Percentiles rank a stretch among this genome's conserved stretches.
phyloP scores from a whole-genome alignment of 2,888 invertebrate species.

The Cylindroiulus punctatus region DNA sequence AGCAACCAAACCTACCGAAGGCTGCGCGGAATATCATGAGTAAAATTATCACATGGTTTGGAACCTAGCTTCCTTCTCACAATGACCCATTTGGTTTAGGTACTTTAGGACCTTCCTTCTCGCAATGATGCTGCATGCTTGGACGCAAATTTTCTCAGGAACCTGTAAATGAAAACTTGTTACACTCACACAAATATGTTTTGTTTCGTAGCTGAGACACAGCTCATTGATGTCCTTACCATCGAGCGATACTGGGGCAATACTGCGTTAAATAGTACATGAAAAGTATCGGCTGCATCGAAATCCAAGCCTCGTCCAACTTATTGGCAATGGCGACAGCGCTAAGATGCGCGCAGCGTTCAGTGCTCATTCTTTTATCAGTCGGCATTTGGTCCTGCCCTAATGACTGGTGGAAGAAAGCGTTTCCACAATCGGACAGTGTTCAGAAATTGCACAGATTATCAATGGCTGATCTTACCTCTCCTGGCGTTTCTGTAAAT shows the following conservation, averaged over 20 bases:
- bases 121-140: background rate
- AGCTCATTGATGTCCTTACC: constrained; percentile 61
- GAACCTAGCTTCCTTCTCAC: background rate
- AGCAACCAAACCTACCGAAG: too few relatives aligned
- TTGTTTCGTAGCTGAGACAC: constrained; percentile 61
- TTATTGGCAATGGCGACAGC: constrained; percentile 69
- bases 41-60: background rate
- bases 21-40: background rate
- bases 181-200: background rate
- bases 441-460: background rate
- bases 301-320: constrained; percentile 77
- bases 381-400: constrained; percentile 62
- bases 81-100: background rate
- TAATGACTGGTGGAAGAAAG: constrained; percentile 62
- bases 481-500: constrained; percentile 74
- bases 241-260: constrained; percentile 67
- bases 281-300: constrained; percentile 72
- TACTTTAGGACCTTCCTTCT: background rate
- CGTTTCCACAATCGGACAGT: background rate
- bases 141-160: constrained; percentile 50
- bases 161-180: constrained; percentile 51
- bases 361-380: constrained; percentile 67
- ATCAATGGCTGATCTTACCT: constrained; percentile 66
- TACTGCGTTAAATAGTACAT: constrained; percentile 73
- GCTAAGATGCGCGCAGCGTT: constrained; percentile 69